Evolutionary conservation across 2,888 invertebrate genomes (phyloP).

Genomic region (Tinea semifulvella): DNA sequence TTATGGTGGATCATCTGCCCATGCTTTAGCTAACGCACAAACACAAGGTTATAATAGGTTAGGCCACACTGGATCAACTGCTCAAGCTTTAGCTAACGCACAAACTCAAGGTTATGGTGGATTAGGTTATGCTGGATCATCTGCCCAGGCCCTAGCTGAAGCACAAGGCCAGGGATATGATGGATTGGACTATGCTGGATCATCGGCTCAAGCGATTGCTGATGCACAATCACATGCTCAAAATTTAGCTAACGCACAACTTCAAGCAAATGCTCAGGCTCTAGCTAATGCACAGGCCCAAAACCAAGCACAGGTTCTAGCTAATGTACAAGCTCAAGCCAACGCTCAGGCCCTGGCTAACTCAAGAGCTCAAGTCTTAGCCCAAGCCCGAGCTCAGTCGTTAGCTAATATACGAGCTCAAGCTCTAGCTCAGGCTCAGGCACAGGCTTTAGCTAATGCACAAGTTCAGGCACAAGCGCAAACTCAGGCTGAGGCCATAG

Average conservation of each 20-base stretch:
- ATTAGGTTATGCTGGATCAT: background rate
- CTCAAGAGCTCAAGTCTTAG: background rate
- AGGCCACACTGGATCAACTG: background rate
- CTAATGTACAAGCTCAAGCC: slow-evolving; percentile 1
- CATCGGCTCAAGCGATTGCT: background rate
- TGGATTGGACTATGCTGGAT: too few species aligned
- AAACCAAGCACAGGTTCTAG: background rate
- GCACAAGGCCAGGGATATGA: background rate
- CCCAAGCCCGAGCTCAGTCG: background rate
- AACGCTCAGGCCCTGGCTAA: background rate
- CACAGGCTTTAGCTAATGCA: background rate
- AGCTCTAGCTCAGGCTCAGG: background rate
- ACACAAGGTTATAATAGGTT: background rate
- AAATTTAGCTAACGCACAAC: background rate
- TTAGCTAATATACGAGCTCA: background rate
- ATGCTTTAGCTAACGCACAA: background rate
- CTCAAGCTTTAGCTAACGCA: background rate
- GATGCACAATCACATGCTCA: background rate
- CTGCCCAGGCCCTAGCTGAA: background rate
- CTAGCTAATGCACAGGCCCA: background rate
- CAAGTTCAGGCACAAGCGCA: too few species aligned
- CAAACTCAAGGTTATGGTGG: background rate
- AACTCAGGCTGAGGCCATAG: too few species aligned
- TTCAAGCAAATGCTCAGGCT: background rate
- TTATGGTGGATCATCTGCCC: background rate